phyloP scores from a whole-genome alignment of 2,113 vertebrate species.

The Bothrops jararaca region DNA sequence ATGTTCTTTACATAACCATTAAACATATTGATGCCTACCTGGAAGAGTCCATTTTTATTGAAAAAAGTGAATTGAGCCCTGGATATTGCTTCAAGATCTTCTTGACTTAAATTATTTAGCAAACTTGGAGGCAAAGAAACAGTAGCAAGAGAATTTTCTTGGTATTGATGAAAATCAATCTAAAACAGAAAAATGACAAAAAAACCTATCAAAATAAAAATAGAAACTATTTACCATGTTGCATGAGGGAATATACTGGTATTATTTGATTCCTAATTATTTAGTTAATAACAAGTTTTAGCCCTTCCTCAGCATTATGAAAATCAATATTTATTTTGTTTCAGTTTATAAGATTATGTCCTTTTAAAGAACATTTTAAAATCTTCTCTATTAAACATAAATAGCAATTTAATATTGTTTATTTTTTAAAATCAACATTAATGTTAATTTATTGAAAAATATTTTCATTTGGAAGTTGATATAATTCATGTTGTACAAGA shows the following conservation, averaged over 20 bases:
- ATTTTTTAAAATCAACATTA: too few species aligned
- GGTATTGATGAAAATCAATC: slow-evolving; percentile 81
- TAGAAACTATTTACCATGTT: background rate
- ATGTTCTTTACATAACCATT: background rate
- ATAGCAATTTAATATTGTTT: background rate
- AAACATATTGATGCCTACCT: slow-evolving; percentile 65
- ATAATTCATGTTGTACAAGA: background rate
- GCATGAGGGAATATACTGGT: background rate
- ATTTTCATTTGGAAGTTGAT: background rate
- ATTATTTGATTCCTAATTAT: background rate
- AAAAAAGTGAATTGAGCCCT: slow-evolving; percentile 96
- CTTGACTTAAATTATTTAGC: slow-evolving; percentile 74
- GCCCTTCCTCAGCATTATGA: background rate
- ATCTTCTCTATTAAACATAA: background rate
- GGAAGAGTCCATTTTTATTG: slow-evolving; percentile 88
- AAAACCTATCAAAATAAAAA: slow-evolving; percentile 20
- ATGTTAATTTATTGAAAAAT: background rate
- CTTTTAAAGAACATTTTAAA: background rate
- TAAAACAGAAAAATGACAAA: slow-evolving; percentile 57
- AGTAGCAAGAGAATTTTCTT: slow-evolving; percentile 74
- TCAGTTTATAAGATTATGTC: background rate
- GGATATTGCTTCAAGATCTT: slow-evolving; percentile 70
- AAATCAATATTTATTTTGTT: background rate
- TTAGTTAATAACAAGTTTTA: background rate
- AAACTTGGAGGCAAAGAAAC: slow-evolving; percentile 83